Percentiles rank a stretch among this genome's conserved stretches.
These are phyloP conservation scores for Ectropis grisescens DNA, from an alignment of 1,140 invertebrate species.

Conservation along the genomic window DNA sequence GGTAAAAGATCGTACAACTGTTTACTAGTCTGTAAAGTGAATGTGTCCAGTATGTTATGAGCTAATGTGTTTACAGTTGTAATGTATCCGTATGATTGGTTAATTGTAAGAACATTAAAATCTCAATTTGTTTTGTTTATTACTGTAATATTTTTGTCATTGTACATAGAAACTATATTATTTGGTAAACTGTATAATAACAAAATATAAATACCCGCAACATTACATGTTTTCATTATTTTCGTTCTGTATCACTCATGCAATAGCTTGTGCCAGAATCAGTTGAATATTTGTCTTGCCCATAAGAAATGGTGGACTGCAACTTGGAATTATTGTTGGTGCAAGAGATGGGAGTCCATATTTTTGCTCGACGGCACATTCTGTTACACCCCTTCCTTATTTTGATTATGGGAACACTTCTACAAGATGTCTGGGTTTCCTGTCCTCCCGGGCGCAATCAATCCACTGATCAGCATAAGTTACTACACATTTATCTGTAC, in stretches of 20 bases:
- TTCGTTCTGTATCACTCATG: conserved; percentile 2
- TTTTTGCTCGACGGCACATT: too few species aligned
- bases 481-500: conserved; percentile 24
- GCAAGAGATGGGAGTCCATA: too few species aligned
- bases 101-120: conserved; percentile 28
- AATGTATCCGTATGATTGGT: conserved; percentile 20
- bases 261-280: not conserved
- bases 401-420: too few species aligned
- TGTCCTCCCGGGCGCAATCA: conserved; percentile 7
- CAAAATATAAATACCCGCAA: conserved; percentile 48
- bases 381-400: too few species aligned
- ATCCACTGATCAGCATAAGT: conserved; percentile 22
- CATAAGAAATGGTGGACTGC: too few species aligned
- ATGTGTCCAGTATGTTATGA: conserved; percentile 19
- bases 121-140: conserved; percentile 58
- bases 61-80: conserved; percentile 30
- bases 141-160: conserved; percentile 45
- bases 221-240: conserved; percentile 11
- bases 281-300: too few species aligned
- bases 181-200: conserved; percentile 65
- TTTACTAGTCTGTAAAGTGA: conserved; percentile 36
- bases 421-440: conserved; percentile 25
- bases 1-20: conserved; percentile 30
- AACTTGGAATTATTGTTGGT: too few species aligned
- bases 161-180: conserved; percentile 49